Percentiles rank a stretch among this genome's conserved stretches.
These are phyloP conservation scores for Drosophila aldrichi DNA, from an alignment of 2,888 invertebrate genomes.

Conservation along the genomic window DNA sequence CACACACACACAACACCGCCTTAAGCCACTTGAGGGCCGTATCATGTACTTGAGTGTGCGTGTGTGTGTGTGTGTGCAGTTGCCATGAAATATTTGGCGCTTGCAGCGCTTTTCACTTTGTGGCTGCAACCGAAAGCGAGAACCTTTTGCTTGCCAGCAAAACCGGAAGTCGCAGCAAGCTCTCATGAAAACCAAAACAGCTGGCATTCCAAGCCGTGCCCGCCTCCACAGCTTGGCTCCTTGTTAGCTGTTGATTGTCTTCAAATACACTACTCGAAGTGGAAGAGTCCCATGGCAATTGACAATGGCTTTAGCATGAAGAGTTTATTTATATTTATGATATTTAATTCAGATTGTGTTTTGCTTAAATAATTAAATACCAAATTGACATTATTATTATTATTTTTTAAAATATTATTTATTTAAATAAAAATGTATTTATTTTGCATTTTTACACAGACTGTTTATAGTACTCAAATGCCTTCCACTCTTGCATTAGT, in stretches of 20 bases:
- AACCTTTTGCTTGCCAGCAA: conserved; percentile 40
- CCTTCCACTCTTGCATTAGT: not conserved
- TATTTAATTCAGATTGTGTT: too few relatives aligned
- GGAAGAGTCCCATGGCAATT: conserved; percentile 1
- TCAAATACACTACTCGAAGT: conserved; percentile 33
- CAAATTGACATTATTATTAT: too few relatives aligned
- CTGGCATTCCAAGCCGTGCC: conserved; percentile 29
- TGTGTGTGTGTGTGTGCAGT: conserved; percentile 43
- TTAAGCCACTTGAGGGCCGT: conserved; percentile 1
- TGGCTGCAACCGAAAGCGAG: conserved; percentile 38
- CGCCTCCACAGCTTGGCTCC: conserved; percentile 1
- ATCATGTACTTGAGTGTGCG: not conserved
- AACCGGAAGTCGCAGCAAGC: conserved; percentile 50
- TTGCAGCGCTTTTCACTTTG: conserved; percentile 75
- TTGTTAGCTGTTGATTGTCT: conserved; percentile 37
- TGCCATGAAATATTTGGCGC: conserved; percentile 74
- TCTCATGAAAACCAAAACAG: conserved; percentile 56
- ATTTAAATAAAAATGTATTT: too few relatives aligned
- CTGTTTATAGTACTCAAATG: too few relatives aligned
- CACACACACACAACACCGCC: not conserved
- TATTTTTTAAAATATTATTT: too few relatives aligned
- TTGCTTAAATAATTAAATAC: too few relatives aligned
- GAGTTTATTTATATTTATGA: too few relatives aligned
- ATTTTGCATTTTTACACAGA: too few relatives aligned
- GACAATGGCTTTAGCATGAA: conserved; percentile 4